Base-by-base conservation (phyloP, 2,113 vertebrate species). In the Corapipo altera region DNA sequence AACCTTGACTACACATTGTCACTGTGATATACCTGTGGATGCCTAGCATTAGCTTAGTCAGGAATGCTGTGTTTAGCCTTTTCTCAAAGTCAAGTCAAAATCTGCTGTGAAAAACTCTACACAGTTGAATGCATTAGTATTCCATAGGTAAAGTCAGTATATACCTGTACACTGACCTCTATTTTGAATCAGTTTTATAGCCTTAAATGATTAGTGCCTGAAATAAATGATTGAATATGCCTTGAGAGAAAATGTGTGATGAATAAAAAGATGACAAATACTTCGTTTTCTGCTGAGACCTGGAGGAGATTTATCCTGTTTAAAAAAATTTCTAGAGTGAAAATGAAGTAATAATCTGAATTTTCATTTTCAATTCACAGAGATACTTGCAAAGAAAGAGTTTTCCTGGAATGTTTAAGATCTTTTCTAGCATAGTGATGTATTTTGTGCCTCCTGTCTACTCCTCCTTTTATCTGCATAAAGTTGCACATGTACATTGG, bases 121-220 rank as follows among this genome's bases (percentile, higher is more conserved):
- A 70, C 48, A 70, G 76, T 22, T 64, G 54, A 87, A 90, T 49
- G 39, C 46, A 88, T 97, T 97, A 93, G 51, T 44, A 96, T 97
- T 97, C 93, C 39, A 48, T 11, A 65, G n/a, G 37, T 73, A 89
- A 95, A 95, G 33, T 80, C 62, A 69, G 76, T 69, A 72, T 73
- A 89, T 71, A 90, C 77, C 58, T 96, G 74, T 95, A 75, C 18
- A 20, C 70, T 95, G 93, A 90, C 67, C 95, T 95, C 92, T 95
- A 88, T 93, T 97, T 97, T 95, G 91, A 97, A 97, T 95, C 85
- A 93, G 74, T 96, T 97, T 97, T 92, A 91, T 77, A 91, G 86
- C 48, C 83, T 95, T 96, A 97, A 97, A 96, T 97, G 85, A 96
- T 91, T 95, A 95, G 93, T 64, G 15, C 74, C 96, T 95, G 88